Evolutionary conservation across 2,888 invertebrate species (phyloP).

Genomic region (Flabesymbios commensalis): DNA sequence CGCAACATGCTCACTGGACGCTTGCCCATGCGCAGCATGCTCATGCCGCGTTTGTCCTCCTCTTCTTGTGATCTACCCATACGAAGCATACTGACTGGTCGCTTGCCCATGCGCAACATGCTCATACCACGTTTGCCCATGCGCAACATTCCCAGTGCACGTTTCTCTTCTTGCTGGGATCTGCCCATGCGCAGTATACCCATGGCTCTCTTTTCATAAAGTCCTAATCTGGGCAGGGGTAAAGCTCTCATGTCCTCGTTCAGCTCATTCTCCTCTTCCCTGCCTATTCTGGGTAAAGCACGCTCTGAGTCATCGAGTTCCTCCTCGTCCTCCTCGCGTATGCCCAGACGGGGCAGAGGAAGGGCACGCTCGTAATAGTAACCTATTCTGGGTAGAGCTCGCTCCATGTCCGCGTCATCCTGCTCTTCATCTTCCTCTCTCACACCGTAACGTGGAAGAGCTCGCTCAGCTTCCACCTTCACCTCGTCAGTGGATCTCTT

Average conservation of each 20-base stretch:
- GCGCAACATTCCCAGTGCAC: slow-evolving; percentile 28
- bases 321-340: not conserved
- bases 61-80: slow-evolving; percentile 13
- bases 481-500: not conserved
- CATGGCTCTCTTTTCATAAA: not conserved
- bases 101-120: slow-evolving; percentile 34
- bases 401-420: not conserved
- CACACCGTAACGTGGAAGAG: not conserved
- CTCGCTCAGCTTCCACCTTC: not conserved
- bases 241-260: not conserved
- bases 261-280: no score
- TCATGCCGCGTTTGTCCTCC: slow-evolving; percentile 18
- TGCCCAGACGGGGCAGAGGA: not conserved
- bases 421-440: not conserved
- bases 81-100: slow-evolving; percentile 22
- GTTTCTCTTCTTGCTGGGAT: slow-evolving; percentile 14
- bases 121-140: slow-evolving; percentile 29
- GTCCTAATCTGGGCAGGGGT: not conserved
- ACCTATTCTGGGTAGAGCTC: not conserved
- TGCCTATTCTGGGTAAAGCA: not conserved
- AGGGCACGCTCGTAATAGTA: not conserved
- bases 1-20: slow-evolving; percentile 8
- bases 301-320: not conserved
- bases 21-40: slow-evolving; percentile 35
- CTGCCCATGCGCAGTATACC: slow-evolving; percentile 2